Base-by-base conservation (phyloP, 2,888 invertebrate genomes). In the Papilio protenor region DNA sequence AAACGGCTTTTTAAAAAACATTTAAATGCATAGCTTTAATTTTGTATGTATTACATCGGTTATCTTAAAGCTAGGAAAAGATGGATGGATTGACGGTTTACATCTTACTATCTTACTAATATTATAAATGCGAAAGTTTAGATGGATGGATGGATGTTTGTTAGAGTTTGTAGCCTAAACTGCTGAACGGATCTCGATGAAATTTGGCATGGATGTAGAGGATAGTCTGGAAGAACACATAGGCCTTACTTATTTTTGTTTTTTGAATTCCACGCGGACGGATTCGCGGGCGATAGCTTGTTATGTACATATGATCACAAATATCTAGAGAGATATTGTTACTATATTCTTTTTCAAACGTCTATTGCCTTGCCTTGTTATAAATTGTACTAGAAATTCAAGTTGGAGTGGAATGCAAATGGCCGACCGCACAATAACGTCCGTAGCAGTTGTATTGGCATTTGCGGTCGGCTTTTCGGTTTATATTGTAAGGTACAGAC, bases 381-480 rank as follows among this genome's bases (percentile, higher is more conserved):
- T 69, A 45, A 69, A 69, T 69, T 66, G 40, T 27, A 40, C 12
- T 12, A 23, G 45, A 69, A 21, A 69, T 69, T 45, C 40, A 69
- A 69, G 66, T 40, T 69, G 21, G 66, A 69, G n/a, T 69, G 0
- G 45, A 45, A 69, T 69, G 45, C 21, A 66, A 66, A 69, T 45
- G 45, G 40, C n/a, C 40, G 66, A n/a, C 21, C n/a, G 66, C 66
- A 66, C 40, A 66, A 40, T 66, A n/a, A 2, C 61, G 21, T 21
- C 14, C 14, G 33, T 33, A 64, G 64, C 3, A 33, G n/a, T 66
- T 40, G 66, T 66, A 66, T 40, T 45, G 66, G 40, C 40, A 40
- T 66, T 66, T 66, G 40, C 66, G 40, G 66, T 66, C 66, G 66
- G 66, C 40, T 66, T 64, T 66, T 40, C 66, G 66, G 66, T 66